Conservation (phyloP, 2,888 invertebrate genomes). For the Caenorhabditis uteleia region DNA sequence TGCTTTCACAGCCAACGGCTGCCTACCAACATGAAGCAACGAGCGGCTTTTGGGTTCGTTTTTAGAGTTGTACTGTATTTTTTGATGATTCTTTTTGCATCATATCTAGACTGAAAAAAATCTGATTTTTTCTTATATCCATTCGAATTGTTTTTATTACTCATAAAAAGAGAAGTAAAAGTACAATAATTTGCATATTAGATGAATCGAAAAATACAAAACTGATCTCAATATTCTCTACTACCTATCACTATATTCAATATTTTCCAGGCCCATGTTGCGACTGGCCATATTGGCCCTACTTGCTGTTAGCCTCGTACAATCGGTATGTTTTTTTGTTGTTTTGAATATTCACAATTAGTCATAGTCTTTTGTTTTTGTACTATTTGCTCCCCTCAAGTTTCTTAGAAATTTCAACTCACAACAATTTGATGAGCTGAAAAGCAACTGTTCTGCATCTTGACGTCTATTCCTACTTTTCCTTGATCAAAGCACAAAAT, state of each 20-base stretch:
- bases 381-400: background rate
- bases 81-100: conserved; percentile 1
- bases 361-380: background rate
- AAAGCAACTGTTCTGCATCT: too few species aligned
- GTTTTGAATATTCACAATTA: background rate
- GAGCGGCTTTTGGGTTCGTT: conserved; percentile 38
- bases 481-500: too few species aligned
- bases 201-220: too few species aligned
- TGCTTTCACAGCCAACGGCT: conserved; percentile 42
- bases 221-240: background rate
- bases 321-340: conserved; percentile 41
- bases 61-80: conserved; percentile 16
- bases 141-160: too few species aligned
- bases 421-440: too few species aligned
- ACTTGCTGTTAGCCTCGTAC: conserved; percentile 39
- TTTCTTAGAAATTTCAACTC: too few species aligned
- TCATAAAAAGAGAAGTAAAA: too few species aligned
- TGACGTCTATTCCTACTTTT: too few species aligned
- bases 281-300: conserved; percentile 40
- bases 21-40: conserved; percentile 42
- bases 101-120: background rate
- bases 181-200: too few species aligned
- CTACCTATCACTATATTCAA: background rate
- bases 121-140: background rate
- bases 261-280: conserved; percentile 43